These are phyloP conservation scores for Coelopa frigida DNA, from an alignment of 1,140 invertebrate genomes.

Conservation along the genomic window DNA sequence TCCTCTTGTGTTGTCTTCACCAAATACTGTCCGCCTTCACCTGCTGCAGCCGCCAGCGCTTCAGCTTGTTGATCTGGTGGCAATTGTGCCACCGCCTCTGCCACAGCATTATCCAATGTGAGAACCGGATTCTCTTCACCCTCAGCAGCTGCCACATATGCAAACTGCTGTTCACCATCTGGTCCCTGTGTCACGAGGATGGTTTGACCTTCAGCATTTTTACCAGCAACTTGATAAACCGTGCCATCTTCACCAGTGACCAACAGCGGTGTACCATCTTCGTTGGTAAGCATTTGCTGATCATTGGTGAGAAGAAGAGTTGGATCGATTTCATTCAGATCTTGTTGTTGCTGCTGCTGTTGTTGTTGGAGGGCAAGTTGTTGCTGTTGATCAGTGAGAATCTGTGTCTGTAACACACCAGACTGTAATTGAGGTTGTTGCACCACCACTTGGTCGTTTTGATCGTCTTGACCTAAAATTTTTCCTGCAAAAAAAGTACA, in stretches of 20 bases:
- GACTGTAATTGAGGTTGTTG: slow-evolving; percentile 32
- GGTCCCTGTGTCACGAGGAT: slow-evolving; percentile 59
- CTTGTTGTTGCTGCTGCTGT: slow-evolving; percentile 32
- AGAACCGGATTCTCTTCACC: slow-evolving; percentile 56
- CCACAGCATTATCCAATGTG: slow-evolving; percentile 55
- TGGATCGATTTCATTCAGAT: slow-evolving; percentile 30
- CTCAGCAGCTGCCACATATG: slow-evolving; percentile 59
- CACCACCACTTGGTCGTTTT: slow-evolving; percentile 9
- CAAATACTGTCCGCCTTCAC: slow-evolving; percentile 51
- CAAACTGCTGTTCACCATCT: slow-evolving; percentile 63
- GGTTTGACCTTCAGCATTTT: slow-evolving; percentile 68
- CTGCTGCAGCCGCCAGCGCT: slow-evolving; percentile 46
- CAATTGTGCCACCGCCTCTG: slow-evolving; percentile 47
- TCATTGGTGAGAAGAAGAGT: slow-evolving; percentile 28
- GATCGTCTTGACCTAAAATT: slow-evolving; percentile 33
- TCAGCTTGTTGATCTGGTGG: slow-evolving; percentile 29
- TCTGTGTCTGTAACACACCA: slow-evolving; percentile 21
- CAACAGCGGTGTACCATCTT: slow-evolving; percentile 50
- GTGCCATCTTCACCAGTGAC: slow-evolving; percentile 60
- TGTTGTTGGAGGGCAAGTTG: slow-evolving; percentile 23
- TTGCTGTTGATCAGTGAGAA: slow-evolving; percentile 22
- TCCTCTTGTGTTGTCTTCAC: slow-evolving; percentile 50
- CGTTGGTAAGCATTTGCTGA: slow-evolving; percentile 40
- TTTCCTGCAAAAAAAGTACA: slow-evolving; percentile 9
- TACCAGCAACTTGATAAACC: slow-evolving; percentile 58